These are phyloP conservation scores for Anolis apletophallus DNA, from an alignment of 2,797 vertebrate species.

Conservation along the genomic window DNA sequence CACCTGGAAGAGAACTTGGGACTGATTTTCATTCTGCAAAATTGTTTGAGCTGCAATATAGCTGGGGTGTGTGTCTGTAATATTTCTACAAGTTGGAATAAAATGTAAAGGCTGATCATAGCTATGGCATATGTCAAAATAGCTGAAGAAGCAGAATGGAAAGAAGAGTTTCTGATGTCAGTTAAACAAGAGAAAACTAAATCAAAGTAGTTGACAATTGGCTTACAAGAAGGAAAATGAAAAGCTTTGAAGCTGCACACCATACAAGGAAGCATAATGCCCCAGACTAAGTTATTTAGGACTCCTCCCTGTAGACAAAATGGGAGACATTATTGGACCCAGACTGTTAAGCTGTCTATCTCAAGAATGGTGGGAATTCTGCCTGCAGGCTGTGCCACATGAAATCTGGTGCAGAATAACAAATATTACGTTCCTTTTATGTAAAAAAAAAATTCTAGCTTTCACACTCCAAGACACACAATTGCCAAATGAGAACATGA, in stretches of 20 bases:
- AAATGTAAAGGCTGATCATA: background rate
- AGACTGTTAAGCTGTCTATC: background rate
- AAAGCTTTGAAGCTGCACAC: background rate
- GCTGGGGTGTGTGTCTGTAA: background rate
- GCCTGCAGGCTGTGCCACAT: background rate
- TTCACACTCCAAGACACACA: background rate
- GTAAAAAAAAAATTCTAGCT: constrained; percentile 13
- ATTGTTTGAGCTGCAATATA: background rate
- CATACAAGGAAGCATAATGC: background rate
- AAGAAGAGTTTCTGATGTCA: background rate
- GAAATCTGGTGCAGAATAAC: background rate
- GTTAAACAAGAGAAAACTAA: background rate
- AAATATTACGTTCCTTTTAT: background rate
- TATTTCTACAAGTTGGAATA: background rate
- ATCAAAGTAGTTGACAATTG: background rate
- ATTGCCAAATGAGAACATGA: background rate
- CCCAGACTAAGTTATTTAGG: background rate
- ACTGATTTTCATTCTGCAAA: background rate
- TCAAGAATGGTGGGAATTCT: background rate
- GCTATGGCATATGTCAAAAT: background rate
- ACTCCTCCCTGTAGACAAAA: constrained; percentile 1
- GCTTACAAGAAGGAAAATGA: background rate
- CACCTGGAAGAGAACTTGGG: background rate
- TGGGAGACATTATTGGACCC: constrained; percentile 10
- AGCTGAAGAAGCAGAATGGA: background rate